Evolutionary conservation across 2,888 invertebrate genomes (phyloP).

Genomic region (Diadegma fenestrale): DNA sequence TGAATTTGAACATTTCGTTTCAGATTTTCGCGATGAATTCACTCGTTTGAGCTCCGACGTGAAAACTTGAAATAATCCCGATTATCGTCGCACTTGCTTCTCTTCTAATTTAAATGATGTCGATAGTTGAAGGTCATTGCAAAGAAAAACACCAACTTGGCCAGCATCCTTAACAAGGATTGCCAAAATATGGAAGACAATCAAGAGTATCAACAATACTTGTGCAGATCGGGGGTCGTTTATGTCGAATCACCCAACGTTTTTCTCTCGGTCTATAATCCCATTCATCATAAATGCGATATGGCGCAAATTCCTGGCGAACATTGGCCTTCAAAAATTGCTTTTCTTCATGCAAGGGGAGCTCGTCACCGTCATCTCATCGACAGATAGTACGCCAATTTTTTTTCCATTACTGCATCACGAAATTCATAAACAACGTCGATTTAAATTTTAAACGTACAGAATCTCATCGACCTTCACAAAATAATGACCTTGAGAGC

Average conservation of each 20-base stretch:
- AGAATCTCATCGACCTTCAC: no score
- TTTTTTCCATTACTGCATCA: constrained; percentile 12
- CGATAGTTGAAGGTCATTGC: neutral
- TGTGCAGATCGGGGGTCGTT: constrained; percentile 82
- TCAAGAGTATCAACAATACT: constrained; percentile 75
- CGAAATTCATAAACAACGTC: no score
- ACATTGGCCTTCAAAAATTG: constrained; percentile 71
- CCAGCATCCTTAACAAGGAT: constrained; percentile 79
- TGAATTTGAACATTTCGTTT: neutral
- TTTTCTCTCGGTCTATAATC: constrained; percentile 73
- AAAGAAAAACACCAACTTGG: constrained; percentile 75
- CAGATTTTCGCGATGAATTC: neutral
- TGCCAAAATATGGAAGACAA: constrained; percentile 82
- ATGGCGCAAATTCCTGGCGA: constrained; percentile 71
- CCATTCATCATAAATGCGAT: constrained; percentile 70
- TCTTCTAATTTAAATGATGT: neutral
- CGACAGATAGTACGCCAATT: constrained; percentile 77
- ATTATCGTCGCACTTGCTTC: neutral
- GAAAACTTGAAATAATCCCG: neutral
- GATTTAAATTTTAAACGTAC: no score
- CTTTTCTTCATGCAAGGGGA: constrained; percentile 74
- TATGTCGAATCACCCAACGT: constrained; percentile 83
- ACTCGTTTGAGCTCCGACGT: neutral
- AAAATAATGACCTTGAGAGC: no score
- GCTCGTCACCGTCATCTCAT: constrained; percentile 77